These are phyloP conservation scores for Rynchops niger DNA, from an alignment of 2,113 vertebrate genomes.

Conservation along the genomic window DNA sequence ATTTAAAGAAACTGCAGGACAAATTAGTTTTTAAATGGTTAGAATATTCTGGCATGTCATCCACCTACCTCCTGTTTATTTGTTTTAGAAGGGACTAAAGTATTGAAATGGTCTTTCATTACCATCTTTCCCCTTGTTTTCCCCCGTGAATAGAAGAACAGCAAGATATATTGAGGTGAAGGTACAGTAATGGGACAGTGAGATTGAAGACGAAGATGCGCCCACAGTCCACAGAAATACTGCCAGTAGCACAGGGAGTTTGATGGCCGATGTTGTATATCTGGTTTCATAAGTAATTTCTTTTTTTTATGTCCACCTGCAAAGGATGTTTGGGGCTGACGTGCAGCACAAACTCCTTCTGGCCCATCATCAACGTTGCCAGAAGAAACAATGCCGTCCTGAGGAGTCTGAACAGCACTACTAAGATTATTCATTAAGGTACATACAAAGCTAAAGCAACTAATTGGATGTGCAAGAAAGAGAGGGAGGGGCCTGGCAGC, in stretches of 20 bases:
- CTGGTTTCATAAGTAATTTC: background rate
- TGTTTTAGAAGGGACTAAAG: background rate
- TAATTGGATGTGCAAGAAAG: background rate
- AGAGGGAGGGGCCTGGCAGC: background rate
- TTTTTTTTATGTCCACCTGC: background rate
- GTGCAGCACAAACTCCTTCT: background rate
- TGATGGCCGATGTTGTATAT: background rate
- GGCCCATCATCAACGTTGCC: background rate
- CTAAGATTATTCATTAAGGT: background rate
- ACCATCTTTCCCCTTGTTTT: background rate
- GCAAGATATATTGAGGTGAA: background rate
- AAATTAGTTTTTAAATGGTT: background rate
- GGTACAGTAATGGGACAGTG: background rate
- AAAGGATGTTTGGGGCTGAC: background rate
- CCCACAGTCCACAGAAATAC: background rate
- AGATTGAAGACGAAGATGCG: background rate
- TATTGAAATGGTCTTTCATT: background rate
- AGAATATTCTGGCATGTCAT: background rate
- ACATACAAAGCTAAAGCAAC: background rate
- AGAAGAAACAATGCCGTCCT: background rate
- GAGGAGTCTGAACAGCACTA: background rate
- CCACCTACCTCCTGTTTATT: background rate
- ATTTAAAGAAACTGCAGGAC: constrained; percentile 15
- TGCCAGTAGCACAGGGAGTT: background rate
- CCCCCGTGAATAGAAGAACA: background rate